phyloP scores from a whole-genome alignment of 2,888 invertebrate genomes.

The Drosophila monieri region DNA sequence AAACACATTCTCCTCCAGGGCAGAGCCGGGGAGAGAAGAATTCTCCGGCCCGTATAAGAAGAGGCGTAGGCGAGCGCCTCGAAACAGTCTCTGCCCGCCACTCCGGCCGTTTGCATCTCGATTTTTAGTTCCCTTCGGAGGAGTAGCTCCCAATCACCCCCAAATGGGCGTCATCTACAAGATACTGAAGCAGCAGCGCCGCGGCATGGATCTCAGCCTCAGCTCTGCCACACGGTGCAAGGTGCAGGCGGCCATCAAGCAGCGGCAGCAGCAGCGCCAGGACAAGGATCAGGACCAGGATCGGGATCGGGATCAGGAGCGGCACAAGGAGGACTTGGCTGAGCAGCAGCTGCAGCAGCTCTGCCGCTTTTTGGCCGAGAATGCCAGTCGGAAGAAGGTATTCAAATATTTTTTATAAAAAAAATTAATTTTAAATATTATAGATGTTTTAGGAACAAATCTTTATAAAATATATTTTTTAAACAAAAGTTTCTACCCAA shows the following conservation, averaged over 20 bases:
- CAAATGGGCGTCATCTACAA: slow-evolving; percentile 80
- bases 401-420: no score
- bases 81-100: slow-evolving; percentile 64
- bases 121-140: background rate
- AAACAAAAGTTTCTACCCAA: no score
- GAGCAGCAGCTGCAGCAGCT: slow-evolving; percentile 78
- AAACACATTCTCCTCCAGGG: slow-evolving; percentile 20
- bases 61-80: slow-evolving; percentile 44
- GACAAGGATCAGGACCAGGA: slow-evolving; percentile 15
- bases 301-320: background rate
- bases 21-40: slow-evolving; percentile 21
- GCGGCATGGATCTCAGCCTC: slow-evolving; percentile 55
- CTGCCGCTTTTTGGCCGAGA: slow-evolving; percentile 80
- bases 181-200: slow-evolving; percentile 73
- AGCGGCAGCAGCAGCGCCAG: slow-evolving; percentile 48
- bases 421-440: no score
- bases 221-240: slow-evolving; percentile 59
- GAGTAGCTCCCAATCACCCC: background rate
- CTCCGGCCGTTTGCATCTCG: slow-evolving; percentile 45
- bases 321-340: slow-evolving; percentile 46
- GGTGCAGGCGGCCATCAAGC: slow-evolving; percentile 63
- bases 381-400: slow-evolving; percentile 78
- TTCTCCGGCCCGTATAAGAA: slow-evolving; percentile 49
- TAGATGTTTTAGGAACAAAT: no score
- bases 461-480: no score